phyloP scores from a whole-genome alignment of 2,888 invertebrate species.

The Penaeus monodon region DNA sequence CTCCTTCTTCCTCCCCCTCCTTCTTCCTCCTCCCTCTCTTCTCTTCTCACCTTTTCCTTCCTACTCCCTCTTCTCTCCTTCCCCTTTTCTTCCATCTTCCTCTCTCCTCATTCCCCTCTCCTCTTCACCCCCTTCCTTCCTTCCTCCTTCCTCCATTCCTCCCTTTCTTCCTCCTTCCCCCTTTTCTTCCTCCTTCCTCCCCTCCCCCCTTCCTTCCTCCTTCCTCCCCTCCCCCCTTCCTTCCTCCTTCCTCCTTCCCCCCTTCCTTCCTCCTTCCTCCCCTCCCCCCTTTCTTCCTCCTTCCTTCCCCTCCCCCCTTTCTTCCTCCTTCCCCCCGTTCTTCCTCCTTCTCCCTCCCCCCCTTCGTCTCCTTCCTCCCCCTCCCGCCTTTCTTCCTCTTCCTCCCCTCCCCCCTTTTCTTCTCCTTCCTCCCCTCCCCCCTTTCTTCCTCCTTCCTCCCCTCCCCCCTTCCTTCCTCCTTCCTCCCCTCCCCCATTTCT shows the following conservation, averaged over 20 bases:
- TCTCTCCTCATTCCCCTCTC: not conserved
- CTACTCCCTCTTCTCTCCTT: not conserved
- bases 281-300: too few species aligned
- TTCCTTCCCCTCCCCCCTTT: not conserved
- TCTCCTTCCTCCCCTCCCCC: too few species aligned
- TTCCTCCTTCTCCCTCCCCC: too few species aligned
- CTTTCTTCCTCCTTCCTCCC: too few species aligned
- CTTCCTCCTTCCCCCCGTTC: too few species aligned
- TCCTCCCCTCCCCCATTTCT: too few species aligned
- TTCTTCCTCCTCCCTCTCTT: not conserved
- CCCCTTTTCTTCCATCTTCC: not conserved
- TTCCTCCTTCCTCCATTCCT: fast-evolving
- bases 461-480: too few species aligned
- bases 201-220: not conserved
- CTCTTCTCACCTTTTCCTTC: fast-evolving
- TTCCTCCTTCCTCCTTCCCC: not conserved
- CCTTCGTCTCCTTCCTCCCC: too few species aligned
- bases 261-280: not conserved
- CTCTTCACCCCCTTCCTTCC: not conserved
- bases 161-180: not conserved
- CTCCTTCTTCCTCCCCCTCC: not conserved
- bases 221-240: not conserved
- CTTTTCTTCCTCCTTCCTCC: not conserved
- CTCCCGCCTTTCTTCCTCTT: too few species aligned
- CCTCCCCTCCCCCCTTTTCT: too few species aligned